Evolutionary conservation across 2,888 invertebrate species (phyloP), one percentile per base, ranked within the genome.

Genomic region (Dolichopus griseipennis): DNA sequence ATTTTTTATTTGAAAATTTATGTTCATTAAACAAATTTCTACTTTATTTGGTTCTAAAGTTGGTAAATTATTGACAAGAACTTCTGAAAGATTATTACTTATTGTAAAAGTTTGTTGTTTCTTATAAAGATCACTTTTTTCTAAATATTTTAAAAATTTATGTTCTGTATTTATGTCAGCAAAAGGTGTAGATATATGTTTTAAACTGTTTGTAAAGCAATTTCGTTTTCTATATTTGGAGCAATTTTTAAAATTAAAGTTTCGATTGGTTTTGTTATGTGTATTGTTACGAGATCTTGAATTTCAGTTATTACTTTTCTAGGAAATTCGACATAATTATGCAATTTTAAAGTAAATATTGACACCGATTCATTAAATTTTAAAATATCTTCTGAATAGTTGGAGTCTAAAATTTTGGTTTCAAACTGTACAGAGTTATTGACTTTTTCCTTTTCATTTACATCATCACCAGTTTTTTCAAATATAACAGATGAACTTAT

Each of bases 1-100:
- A 61, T 61, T 61, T 61, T n/a, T 12, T 20, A 61, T 61, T 61
- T 61, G 61, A 61, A 61, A 61, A 61, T 18, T 15, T 61, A 61
- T 61, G 61, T 61, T 20, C 61, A 61, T 20, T 20, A 61, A 20
- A 61, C 61, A 61, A 18, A 61, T 61, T 61, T 61, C 61, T 20
- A 61, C 61, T 20, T 61, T 61, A 20, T 18, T 61, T 8, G 61
- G 8, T 61, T 18, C 61, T 20, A 61, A 20, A 18, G 27, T 5
- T 27, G 27, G 5, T 27, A 27, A 27, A 27, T 27, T 27, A 27
- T 27, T 27, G 5, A 27, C 27, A 27, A 27, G 2, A 27, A 27
- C 27, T 4, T 27, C 27, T 27, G 27, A 27, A 27, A 27, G 27
- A 5, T 27, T 27, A 27, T 27, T 27, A 27, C 27, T 27, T 27